Conservation (phyloP, 2,113 vertebrate species). For the Oophaga pumilio region DNA sequence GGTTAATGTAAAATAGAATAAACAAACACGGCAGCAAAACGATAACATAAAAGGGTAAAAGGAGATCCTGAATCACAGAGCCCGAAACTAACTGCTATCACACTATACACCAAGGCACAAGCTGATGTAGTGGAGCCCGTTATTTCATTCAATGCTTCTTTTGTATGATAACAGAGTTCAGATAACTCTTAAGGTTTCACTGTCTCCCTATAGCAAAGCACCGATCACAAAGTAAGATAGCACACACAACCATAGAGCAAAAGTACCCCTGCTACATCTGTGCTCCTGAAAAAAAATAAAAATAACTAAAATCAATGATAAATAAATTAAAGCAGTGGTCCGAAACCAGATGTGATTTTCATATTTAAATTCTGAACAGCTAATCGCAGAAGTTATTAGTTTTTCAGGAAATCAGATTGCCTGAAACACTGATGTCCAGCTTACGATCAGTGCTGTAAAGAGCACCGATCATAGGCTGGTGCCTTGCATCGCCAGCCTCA, state of each 20-base stretch:
- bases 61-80: neutral
- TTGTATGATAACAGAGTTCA: neutral
- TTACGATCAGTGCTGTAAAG: too few relatives aligned
- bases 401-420: too few relatives aligned
- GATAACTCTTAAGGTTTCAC: neutral
- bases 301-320: neutral
- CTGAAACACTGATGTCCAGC: too few relatives aligned
- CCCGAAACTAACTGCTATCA: neutral
- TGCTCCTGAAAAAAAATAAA: neutral
- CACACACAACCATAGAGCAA: neutral
- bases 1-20: constrained; percentile 10
- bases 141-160: neutral
- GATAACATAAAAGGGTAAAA: constrained; percentile 25
- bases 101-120: neutral
- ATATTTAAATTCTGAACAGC: too few relatives aligned
- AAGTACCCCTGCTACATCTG: neutral
- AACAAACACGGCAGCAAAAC: neutral
- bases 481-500: too few relatives aligned
- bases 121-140: neutral
- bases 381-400: too few relatives aligned
- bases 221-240: neutral
- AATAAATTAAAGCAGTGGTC: too few relatives aligned
- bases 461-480: too few relatives aligned
- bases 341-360: too few relatives aligned
- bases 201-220: neutral